Evolutionary conservation across 2,113 vertebrate genomes (phyloP), one percentile per base, ranked within the genome.

Genomic region (Paralichthys olivaceus): DNA sequence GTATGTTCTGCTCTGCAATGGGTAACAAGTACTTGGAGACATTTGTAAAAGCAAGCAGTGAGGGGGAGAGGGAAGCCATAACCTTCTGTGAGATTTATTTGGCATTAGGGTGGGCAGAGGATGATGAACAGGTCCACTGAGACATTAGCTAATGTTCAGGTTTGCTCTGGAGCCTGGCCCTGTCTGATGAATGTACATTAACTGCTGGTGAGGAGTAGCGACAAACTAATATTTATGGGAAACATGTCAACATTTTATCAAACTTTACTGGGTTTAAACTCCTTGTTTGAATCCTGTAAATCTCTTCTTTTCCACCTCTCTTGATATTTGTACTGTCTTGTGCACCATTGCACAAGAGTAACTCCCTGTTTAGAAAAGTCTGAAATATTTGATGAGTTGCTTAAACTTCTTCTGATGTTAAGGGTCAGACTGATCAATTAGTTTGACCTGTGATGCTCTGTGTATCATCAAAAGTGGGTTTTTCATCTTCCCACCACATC

Each of bases 121-220:
- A 82, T 84, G 84, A 88, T 76, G 80, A 90, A 87, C 68, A 77
- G 77, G 73, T 64, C 84, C 40, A 28, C 14, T 6, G 69, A 84
- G 69, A 70, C 75, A 70, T 79, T 59, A 73, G 68, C 69, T 84
- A 73, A 86, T 87, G 72, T 81, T 69, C 73, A 60, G 84, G 67
- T 79, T 61, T 64, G 32, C 58, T 28, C 53, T 20, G 55, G n/a
- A 79, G 62, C 47, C 56, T 2, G 55, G 60, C 25, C 65, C 60
- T 7, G 37, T 32, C 70, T 83, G 81, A 85, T 70, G 69, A 69
- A 87, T 61, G 54, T 61, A 63, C 49, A 28, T 75, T 32, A 75
- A 49, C 68, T 45, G 55, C 32, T 1, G 19, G 22, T 47, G 69
- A 57, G 15, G 57, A 70, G 49, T 2, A 0, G 37, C 54, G 49